Percentiles rank a stretch among this genome's conserved stretches.
phyloP scores from a whole-genome alignment of 2,113 vertebrate species.

The Arothron firmamentum region DNA sequence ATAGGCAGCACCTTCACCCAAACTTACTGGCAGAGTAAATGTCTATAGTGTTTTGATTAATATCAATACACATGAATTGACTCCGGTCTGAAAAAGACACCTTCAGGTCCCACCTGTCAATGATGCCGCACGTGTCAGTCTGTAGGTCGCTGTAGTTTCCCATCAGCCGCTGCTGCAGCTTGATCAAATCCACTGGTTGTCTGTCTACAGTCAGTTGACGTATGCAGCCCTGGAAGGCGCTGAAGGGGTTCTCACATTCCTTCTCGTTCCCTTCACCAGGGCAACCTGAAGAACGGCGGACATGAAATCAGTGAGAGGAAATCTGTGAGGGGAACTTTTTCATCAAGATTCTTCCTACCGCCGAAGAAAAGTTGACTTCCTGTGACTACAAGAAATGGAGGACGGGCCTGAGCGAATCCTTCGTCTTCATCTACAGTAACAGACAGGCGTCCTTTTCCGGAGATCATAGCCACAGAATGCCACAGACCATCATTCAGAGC shows the following conservation, averaged over 20 bases:
- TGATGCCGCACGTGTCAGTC: conserved; percentile 91
- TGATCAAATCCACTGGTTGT: conserved; percentile 79
- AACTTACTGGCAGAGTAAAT: not conserved
- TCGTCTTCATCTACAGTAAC: conserved; percentile 77
- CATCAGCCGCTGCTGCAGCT: conserved; percentile 79
- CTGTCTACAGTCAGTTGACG: conserved; percentile 74
- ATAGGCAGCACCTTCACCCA: not conserved
- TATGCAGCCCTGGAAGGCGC: conserved; percentile 91
- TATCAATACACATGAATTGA: too few relatives aligned
- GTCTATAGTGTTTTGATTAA: too few relatives aligned
- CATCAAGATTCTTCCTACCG: conserved; percentile 67
- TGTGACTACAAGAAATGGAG: conserved; percentile 69
- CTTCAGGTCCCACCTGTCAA: conserved; percentile 78
- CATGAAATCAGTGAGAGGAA: not conserved
- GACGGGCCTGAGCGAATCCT: conserved; percentile 52
- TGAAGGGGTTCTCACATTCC: conserved; percentile 77
- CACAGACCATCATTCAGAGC: conserved; percentile 87
- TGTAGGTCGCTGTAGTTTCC: conserved; percentile 89
- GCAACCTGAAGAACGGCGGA: conserved; percentile 74
- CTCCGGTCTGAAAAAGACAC: too few relatives aligned
- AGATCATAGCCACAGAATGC: conserved; percentile 82
- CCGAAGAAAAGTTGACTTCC: conserved; percentile 81
- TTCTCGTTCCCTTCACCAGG: conserved; percentile 67
- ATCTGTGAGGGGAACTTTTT: too few relatives aligned
- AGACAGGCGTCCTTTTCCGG: conserved; percentile 75